These are phyloP conservation scores for Oryzias javanicus DNA, from an alignment of 2,113 vertebrate genomes.

Conservation along the genomic window DNA sequence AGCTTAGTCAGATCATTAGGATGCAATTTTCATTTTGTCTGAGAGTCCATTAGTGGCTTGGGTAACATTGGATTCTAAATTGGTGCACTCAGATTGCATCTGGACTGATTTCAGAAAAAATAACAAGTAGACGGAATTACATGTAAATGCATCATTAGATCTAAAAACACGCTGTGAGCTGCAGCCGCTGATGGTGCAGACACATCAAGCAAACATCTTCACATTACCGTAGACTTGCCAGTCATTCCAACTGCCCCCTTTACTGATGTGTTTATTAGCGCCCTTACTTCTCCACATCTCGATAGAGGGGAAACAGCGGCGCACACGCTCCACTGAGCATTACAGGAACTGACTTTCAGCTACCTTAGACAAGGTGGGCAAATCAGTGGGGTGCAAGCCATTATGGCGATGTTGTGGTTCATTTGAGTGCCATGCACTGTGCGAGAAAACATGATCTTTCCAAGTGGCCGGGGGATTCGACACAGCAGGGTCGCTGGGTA, in stretches of 20 bases:
- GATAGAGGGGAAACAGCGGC: constrained; percentile 69
- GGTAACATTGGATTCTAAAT: constrained; percentile 72
- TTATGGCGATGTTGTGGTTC: constrained; percentile 74
- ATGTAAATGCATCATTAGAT: constrained; percentile 69
- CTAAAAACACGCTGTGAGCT: constrained; percentile 57
- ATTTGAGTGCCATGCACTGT: constrained; percentile 73
- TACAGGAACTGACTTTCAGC: constrained; percentile 73
- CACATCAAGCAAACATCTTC: constrained; percentile 43
- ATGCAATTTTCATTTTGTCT: constrained; percentile 77
- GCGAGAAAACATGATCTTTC: constrained; percentile 75
- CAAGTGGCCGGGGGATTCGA: constrained; percentile 73
- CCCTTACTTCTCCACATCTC: constrained; percentile 59
- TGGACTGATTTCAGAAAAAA: constrained; percentile 70
- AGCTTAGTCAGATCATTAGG: constrained; percentile 77
- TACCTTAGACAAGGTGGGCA: constrained; percentile 75
- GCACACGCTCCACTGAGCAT: constrained; percentile 65
- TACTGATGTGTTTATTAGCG: constrained; percentile 60
- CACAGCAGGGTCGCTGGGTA: constrained; percentile 68
- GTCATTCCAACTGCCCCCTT: constrained; percentile 32
- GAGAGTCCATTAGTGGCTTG: constrained; percentile 75
- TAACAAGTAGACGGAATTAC: constrained; percentile 62
- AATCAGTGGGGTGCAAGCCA: constrained; percentile 71
- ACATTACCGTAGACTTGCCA: constrained; percentile 50
- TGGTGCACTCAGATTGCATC: constrained; percentile 74
- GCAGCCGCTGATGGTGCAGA: constrained; percentile 37